Conservation (phyloP, 2,113 vertebrate species). For the Poecile atricapillus region DNA sequence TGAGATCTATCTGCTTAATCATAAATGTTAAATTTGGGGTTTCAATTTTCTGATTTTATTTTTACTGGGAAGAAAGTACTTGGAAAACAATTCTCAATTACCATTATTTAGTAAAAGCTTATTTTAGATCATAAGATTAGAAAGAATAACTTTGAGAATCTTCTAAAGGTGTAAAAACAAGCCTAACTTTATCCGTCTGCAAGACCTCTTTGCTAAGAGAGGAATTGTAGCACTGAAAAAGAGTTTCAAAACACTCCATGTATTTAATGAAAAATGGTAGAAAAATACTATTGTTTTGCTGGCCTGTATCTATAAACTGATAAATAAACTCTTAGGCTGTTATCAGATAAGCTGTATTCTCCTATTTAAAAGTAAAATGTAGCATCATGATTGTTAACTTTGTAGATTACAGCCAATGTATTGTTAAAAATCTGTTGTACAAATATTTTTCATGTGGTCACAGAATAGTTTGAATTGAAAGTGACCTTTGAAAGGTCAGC, state of each 20-base stretch:
- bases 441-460: not conserved
- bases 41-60: not conserved
- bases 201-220: not conserved
- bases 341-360: rapidly evolving
- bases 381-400: not conserved
- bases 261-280: not conserved
- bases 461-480: not conserved
- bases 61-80: not conserved
- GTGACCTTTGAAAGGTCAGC: not conserved
- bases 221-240: not conserved
- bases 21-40: not conserved
- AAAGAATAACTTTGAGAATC: not conserved
- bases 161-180: not conserved
- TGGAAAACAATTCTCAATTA: not conserved
- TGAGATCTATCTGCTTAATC: not conserved
- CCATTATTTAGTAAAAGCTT: not conserved
- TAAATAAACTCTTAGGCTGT: not conserved
- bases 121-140: not conserved
- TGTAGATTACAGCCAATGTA: not conserved
- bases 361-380: not conserved
- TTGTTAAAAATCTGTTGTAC: not conserved
- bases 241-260: not conserved
- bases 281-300: not conserved
- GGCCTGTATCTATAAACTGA: not conserved
- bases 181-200: not conserved